Conservation (phyloP, 2,113 vertebrate species). For the Brienomyrus longianalis region DNA sequence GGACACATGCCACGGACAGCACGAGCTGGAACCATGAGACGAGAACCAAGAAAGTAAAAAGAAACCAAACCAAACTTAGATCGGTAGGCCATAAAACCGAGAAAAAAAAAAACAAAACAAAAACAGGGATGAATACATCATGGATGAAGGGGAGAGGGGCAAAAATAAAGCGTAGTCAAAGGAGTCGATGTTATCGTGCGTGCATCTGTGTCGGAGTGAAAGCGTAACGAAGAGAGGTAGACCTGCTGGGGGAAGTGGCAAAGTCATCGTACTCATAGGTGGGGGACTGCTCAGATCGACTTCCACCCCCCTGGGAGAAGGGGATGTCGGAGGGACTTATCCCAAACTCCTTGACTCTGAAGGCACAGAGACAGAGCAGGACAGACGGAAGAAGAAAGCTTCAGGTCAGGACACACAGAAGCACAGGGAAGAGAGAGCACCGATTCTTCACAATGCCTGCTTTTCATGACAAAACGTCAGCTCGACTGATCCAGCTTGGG, state of each 20-base stretch:
- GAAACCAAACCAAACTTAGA: not conserved
- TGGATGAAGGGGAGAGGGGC: not conserved
- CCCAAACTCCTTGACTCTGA: slow-evolving; percentile 98
- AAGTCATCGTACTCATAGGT: slow-evolving; percentile 87
- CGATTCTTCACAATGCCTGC: not conserved
- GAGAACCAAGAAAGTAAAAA: not conserved
- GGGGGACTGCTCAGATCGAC: slow-evolving; percentile 88
- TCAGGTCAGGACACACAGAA: not conserved
- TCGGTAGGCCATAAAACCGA: not conserved
- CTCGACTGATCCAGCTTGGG: not conserved
- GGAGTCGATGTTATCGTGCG: not conserved
- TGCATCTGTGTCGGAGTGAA: slow-evolving; percentile 25
- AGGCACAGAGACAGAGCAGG: slow-evolving; percentile 63
- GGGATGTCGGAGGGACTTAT: slow-evolving; percentile 98
- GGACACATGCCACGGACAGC: not conserved
- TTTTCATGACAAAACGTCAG: not conserved
- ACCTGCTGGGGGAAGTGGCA: slow-evolving; percentile 75
- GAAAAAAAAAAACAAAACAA: not conserved
- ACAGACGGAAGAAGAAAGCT: slow-evolving; percentile 34
- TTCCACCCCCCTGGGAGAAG: slow-evolving; percentile 85
- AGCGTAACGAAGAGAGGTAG: slow-evolving; percentile 56
- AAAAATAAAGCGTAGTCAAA: not conserved
- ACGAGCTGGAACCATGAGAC: not conserved
- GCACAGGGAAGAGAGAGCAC: not conserved
- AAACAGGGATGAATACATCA: not conserved